Evolutionary conservation across 2,797 vertebrate genomes (phyloP).

Genomic region (Fistularia commersonii): DNA sequence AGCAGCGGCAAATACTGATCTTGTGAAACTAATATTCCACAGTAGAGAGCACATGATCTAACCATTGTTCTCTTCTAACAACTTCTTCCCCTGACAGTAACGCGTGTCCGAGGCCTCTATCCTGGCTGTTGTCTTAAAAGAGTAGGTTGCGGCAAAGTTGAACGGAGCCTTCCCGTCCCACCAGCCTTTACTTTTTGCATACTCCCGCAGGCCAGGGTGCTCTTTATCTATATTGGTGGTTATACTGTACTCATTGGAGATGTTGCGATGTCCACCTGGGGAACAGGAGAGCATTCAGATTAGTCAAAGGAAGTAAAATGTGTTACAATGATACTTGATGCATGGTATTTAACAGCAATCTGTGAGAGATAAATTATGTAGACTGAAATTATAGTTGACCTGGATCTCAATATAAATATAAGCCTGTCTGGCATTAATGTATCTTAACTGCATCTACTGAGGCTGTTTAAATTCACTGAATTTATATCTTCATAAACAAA

Average conservation of each 20-base stretch:
- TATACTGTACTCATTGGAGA: conserved; percentile 90
- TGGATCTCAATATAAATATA: too few species aligned
- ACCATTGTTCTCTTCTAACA: conserved; percentile 86
- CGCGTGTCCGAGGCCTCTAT: conserved; percentile 82
- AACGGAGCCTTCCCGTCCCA: conserved; percentile 87
- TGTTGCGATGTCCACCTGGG: conserved; percentile 87
- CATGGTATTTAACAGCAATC: too few species aligned
- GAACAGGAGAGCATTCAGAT: neutral
- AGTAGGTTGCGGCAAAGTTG: conserved; percentile 86
- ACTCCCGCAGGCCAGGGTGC: conserved; percentile 82
- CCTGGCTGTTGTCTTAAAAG: conserved; percentile 80
- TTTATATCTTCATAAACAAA: too few species aligned
- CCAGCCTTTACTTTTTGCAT: conserved; percentile 85
- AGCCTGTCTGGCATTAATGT: too few species aligned
- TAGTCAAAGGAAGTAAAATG: neutral
- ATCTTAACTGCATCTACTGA: too few species aligned
- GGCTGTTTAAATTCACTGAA: too few species aligned
- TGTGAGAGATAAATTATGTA: too few species aligned
- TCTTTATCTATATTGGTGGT: conserved; percentile 91
- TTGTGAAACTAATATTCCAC: neutral
- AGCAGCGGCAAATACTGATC: neutral
- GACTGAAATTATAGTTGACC: too few species aligned
- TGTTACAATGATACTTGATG: neutral
- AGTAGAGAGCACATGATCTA: conserved; percentile 15
- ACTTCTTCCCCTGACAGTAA: conserved; percentile 85